Evolutionary conservation across 2,797 vertebrate species (phyloP), one percentile per base, ranked within the genome.

Genomic region (Ceryle rudis): DNA sequence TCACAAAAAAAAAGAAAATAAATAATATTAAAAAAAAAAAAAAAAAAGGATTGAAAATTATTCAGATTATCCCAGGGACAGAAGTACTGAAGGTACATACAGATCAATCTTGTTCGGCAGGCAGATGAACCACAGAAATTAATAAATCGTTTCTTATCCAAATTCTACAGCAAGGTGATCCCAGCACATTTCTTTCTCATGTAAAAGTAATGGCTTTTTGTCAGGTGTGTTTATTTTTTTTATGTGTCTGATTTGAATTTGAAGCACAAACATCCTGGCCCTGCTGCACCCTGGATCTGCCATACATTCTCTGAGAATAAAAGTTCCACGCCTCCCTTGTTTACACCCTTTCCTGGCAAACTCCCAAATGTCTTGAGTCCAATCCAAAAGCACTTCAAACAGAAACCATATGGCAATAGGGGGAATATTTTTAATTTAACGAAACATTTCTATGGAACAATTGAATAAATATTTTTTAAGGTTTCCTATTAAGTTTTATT

Each of bases 301-400:
- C 54, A 44, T 64, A 64, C 54, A 80, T 91, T 94, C 85, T 81
- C 55, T 0, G 2, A 94, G 73, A 93, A 97, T 79, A 96, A 96
- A 92, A 93, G 60, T 61, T 96, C 81, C 80, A 91, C 16, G 11
- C 93, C 90, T 81, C 80, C 64, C 75, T 92, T 87, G 83, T 96
- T 96, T 94, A 95, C 86, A 88, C 70, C 81, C 79, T 39, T 69
- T 94, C 66, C 88, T 97, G 97, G 95, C 94, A 95, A 90, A 74
- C 39, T 93, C 91, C 88, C 95, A 97, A 86, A 79, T 20, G 79
- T 60, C 42, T 97, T 96, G 97, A 96, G 86, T 73, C 73, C 54
- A 29, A 31, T 97, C 96, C 97, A 98, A 97, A 96, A 95, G 54
- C 86, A 89, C 86, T 96, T 97, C 94, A 96, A 96, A 97, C 46